Conservation (phyloP, 2,797 vertebrate species). For the Xenentodon cancila region DNA sequence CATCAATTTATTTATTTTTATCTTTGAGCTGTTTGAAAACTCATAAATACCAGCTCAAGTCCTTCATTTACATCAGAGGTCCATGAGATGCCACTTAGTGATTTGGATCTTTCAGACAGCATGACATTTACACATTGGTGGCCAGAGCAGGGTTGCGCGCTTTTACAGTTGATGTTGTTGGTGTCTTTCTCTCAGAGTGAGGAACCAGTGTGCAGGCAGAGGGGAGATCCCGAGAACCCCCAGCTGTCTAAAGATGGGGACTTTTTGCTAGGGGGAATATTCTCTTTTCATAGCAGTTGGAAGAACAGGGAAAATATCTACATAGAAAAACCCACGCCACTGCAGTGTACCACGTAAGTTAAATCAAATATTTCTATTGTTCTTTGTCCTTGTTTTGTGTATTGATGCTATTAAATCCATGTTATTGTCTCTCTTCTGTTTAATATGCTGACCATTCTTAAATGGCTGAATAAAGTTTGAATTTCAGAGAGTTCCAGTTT, state of each 20-base stretch:
- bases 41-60: constrained; percentile 53
- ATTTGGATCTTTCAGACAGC: constrained; percentile 1
- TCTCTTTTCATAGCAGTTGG: constrained; percentile 79
- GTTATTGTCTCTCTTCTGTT: neutral
- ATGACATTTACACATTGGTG: constrained; percentile 49
- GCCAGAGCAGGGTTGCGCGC: constrained; percentile 48
- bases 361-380: neutral
- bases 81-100: constrained; percentile 11
- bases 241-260: constrained; percentile 74
- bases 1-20: neutral
- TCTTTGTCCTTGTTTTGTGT: neutral
- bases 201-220: constrained; percentile 56
- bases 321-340: constrained; percentile 50
- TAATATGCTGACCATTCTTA: neutral
- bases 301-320: constrained; percentile 56
- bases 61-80: neutral
- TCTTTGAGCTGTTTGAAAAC: constrained; percentile 4
- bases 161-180: constrained; percentile 61
- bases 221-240: constrained; percentile 61
- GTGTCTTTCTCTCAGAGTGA: constrained; percentile 57
- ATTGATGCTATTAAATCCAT: neutral
- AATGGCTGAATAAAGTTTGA: constrained; percentile 61
- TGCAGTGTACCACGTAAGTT: constrained; percentile 76
- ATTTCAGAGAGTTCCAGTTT: constrained; percentile 78
- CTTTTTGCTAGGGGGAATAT: constrained; percentile 76